A percentile compares a stretch with the other conserved stretches of the same genome.
These are phyloP conservation scores for zebrafish (Danio rerio) DNA, from an alignment of 2,113 vertebrate species.

Conservation along the genomic window DNA sequence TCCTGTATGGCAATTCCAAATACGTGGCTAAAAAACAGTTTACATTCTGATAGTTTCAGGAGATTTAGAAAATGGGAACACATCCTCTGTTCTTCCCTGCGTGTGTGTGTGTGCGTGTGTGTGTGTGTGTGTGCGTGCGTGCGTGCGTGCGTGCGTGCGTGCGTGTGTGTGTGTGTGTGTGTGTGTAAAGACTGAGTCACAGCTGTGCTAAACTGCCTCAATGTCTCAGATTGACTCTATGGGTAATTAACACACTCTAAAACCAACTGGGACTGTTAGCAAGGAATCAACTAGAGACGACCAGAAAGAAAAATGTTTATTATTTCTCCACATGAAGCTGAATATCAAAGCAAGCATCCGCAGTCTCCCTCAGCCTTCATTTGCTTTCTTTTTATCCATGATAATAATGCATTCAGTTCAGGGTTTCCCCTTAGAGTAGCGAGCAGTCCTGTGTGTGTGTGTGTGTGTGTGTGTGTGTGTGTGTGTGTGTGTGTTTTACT, in stretches of 20 bases:
- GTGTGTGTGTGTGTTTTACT: not conserved
- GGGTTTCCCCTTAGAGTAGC: not conserved
- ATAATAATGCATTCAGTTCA: constrained; percentile 17
- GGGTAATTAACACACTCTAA: constrained; percentile 42
- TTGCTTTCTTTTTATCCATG: constrained; percentile 24
- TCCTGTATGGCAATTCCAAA: constrained; percentile 7
- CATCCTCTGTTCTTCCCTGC: constrained; percentile 13
- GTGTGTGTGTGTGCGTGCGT: not conserved
- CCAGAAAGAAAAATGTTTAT: constrained; percentile 32
- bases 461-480: not conserved
- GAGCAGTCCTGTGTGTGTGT: not conserved
- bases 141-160: constrained; percentile 14
- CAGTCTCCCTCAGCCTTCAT: not conserved
- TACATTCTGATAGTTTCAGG: not conserved
- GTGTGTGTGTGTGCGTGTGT: constrained; percentile 31
- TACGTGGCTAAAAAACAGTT: not conserved
- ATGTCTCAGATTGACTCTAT: constrained; percentile 11
- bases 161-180: not conserved
- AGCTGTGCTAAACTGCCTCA: constrained; percentile 10
- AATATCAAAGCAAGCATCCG: constrained; percentile 28
- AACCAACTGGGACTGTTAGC: constrained; percentile 26
- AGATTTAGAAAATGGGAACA: constrained; percentile 22
- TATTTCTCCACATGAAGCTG: constrained; percentile 28
- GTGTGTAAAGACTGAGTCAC: not conserved
- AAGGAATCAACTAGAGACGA: constrained; percentile 20